Evolutionary conservation across 2,113 vertebrate species (phyloP).

Genomic region (Hippolais icterina): DNA sequence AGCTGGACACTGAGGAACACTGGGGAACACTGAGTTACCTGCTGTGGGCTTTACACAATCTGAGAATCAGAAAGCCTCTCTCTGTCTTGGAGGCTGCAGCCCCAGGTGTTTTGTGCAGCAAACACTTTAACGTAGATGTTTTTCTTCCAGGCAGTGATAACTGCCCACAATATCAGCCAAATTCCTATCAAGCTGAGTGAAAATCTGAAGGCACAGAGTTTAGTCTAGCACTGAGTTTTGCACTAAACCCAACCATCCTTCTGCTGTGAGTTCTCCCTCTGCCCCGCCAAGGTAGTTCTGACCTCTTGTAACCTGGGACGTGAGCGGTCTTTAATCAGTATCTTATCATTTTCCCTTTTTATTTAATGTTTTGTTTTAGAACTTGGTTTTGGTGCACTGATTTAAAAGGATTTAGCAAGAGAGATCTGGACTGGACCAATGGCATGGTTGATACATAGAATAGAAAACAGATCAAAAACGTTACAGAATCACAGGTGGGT

Average conservation of each 20-base stretch:
- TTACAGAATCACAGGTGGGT: not conserved
- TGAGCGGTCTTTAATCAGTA: accelerated
- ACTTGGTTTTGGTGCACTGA: not conserved
- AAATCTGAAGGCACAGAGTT: not conserved
- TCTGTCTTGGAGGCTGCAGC: not conserved
- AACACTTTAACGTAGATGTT: not conserved
- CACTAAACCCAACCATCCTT: not conserved
- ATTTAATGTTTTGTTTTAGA: not conserved
- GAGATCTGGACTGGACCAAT: too few relatives aligned
- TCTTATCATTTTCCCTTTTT: not conserved
- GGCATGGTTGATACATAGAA: not conserved
- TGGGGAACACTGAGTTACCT: not conserved
- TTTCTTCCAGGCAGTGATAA: not conserved
- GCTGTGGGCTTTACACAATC: not conserved
- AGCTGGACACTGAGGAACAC: not conserved
- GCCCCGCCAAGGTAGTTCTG: not conserved
- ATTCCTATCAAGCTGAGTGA: not conserved
- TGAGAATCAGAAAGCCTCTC: not conserved
- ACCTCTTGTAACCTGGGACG: accelerated
- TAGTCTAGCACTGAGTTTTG: not conserved
- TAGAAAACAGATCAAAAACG: not conserved
- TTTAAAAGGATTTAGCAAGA: not conserved
- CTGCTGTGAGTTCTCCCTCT: not conserved
- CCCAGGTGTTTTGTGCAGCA: not conserved
- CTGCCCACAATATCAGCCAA: not conserved